A percentile compares a stretch with the other conserved stretches of the same genome.
These are phyloP conservation scores for Vespertilio murinus DNA, from an alignment of 2,797 vertebrate genomes.

Conservation along the genomic window DNA sequence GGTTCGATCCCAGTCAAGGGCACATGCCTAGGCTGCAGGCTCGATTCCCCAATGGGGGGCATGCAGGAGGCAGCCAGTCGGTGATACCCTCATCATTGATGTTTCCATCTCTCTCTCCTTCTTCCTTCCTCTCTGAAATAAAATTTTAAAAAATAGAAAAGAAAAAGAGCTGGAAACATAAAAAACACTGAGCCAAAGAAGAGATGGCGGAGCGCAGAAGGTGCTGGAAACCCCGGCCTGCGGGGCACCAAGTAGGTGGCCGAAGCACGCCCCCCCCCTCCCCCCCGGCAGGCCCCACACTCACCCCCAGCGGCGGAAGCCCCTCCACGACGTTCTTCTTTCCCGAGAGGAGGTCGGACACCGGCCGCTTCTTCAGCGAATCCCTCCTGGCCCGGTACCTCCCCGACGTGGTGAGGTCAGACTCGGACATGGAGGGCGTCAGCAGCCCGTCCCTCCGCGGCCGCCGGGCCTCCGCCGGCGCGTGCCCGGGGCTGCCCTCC, in stretches of 20 bases:
- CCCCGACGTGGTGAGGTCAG: constrained; percentile 90
- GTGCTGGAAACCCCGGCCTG: too few species aligned
- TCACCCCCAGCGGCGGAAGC: constrained; percentile 93
- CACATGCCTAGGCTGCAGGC: too few species aligned
- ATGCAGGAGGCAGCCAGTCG: too few species aligned
- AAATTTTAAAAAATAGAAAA: background rate
- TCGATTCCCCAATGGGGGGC: too few species aligned
- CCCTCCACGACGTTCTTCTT: constrained; percentile 93
- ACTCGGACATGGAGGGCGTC: constrained; percentile 93
- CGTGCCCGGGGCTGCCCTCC: constrained; percentile 77
- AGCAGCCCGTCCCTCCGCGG: constrained; percentile 85
- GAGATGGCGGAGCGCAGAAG: background rate
- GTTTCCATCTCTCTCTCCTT: too few species aligned
- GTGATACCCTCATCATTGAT: too few species aligned
- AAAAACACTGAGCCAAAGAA: background rate
- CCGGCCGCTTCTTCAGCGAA: constrained; percentile 91
- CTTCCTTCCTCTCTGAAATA: too few species aligned
- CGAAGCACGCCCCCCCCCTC: too few species aligned
- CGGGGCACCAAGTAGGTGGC: too few species aligned
- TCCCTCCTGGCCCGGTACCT: constrained; percentile 90
- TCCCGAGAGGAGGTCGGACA: constrained; percentile 91
- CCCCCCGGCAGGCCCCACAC: constrained; percentile 56
- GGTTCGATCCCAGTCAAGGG: too few species aligned
- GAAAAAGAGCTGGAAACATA: background rate
- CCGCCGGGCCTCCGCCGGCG: constrained; percentile 81